These are phyloP conservation scores for Babylonia areolata DNA, from an alignment of 1,140 invertebrate genomes.

Conservation along the genomic window DNA sequence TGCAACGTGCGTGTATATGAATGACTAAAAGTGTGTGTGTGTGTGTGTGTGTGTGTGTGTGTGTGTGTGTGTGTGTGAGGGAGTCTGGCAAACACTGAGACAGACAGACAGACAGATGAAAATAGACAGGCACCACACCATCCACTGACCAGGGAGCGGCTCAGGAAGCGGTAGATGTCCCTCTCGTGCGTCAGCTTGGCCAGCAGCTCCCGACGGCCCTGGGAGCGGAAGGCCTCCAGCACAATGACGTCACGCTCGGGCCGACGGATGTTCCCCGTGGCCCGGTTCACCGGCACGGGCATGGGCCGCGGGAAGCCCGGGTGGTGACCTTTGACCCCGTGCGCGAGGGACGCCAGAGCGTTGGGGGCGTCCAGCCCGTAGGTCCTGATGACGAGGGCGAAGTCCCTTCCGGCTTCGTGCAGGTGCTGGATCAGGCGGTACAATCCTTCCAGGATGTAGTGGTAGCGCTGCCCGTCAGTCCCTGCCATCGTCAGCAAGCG, in stretches of 20 bases:
- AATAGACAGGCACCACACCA: too few relatives aligned
- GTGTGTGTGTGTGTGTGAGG: too few relatives aligned
- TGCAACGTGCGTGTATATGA: too few relatives aligned
- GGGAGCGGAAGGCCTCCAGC: slow-evolving; percentile 43
- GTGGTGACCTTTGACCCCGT: slow-evolving; percentile 65
- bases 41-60: too few relatives aligned
- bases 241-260: slow-evolving; percentile 47
- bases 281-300: slow-evolving; percentile 46
- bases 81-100: too few relatives aligned
- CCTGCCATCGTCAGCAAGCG: slow-evolving; percentile 64
- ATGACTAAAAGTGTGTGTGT: too few relatives aligned
- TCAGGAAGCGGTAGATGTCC: slow-evolving; percentile 68
- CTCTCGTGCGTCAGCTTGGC: slow-evolving; percentile 50
- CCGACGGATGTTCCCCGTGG: slow-evolving; percentile 55
- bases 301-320: slow-evolving; percentile 61
- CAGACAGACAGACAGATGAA: too few relatives aligned
- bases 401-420: slow-evolving; percentile 61
- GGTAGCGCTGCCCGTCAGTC: slow-evolving; percentile 65
- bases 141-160: slow-evolving; percentile 37
- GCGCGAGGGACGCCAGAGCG: slow-evolving; percentile 64
- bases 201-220: slow-evolving; percentile 29
- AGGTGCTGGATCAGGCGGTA: slow-evolving; percentile 67
- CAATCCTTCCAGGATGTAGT: slow-evolving; percentile 73
- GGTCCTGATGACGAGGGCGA: slow-evolving; percentile 70
- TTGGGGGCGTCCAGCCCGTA: slow-evolving; percentile 71